Conservation (phyloP, 1,140 invertebrate species). For the Anagrus nilaparvatae region DNA sequence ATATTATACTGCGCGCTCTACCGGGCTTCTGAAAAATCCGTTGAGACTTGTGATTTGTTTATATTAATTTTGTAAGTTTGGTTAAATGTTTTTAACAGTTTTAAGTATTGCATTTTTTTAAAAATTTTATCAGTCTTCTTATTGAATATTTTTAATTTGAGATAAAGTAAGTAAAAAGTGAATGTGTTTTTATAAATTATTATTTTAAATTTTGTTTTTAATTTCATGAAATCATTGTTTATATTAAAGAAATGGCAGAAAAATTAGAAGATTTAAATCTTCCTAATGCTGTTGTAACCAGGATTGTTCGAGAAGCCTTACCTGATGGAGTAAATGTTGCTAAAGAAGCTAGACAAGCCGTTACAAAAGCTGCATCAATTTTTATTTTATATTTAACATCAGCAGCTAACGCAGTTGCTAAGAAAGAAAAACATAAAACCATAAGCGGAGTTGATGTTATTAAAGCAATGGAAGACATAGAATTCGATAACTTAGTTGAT, state of each 20-base stretch:
- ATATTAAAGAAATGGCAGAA: slow-evolving; percentile 73
- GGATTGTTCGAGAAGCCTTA: slow-evolving; percentile 85
- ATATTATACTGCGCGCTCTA: too few relatives aligned
- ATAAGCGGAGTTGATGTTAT: slow-evolving; percentile 79
- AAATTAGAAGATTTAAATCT: slow-evolving; percentile 83
- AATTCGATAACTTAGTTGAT: slow-evolving; percentile 82
- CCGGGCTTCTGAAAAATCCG: too few relatives aligned
- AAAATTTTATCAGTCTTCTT: too few relatives aligned
- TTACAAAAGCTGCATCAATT: slow-evolving; percentile 68
- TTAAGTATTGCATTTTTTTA: too few relatives aligned
- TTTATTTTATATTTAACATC: slow-evolving; percentile 55
- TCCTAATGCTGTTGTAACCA: slow-evolving; percentile 75
- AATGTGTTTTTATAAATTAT: too few relatives aligned
- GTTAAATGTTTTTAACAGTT: too few relatives aligned
- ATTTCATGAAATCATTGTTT: too few relatives aligned
- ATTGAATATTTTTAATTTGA: too few relatives aligned
- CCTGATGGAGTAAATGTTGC: slow-evolving; percentile 66
- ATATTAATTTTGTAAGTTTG: too few relatives aligned
- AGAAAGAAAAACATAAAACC: slow-evolving; percentile 76
- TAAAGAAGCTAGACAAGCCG: slow-evolving; percentile 78
- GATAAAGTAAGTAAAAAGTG: too few relatives aligned
- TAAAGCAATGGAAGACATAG: slow-evolving; percentile 77
- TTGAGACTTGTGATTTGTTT: too few relatives aligned
- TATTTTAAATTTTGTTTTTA: too few relatives aligned
- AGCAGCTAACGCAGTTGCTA: slow-evolving; percentile 63